phyloP scores from a whole-genome alignment of 2,888 invertebrate genomes.

The Scaptomyza polygonia region DNA sequence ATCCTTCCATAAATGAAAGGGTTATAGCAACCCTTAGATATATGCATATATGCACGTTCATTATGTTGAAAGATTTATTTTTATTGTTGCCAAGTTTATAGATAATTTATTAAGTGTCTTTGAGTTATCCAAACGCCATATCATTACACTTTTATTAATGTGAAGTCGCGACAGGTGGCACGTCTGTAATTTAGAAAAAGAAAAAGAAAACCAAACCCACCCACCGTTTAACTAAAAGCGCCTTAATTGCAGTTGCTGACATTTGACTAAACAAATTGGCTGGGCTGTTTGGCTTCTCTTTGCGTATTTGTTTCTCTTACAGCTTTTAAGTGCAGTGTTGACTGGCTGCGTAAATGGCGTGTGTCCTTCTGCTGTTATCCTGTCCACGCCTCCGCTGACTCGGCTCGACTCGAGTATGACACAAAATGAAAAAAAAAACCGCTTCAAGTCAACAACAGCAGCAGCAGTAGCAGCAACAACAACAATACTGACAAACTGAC shows the following conservation, averaged over 20 bases:
- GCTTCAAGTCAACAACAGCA: slow-evolving; percentile 36
- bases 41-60: neutral
- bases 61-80: neutral
- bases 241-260: slow-evolving; percentile 78
- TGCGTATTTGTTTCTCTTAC: slow-evolving; percentile 17
- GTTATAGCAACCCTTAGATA: neutral
- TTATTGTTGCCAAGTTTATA: neutral
- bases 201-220: no score
- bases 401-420: slow-evolving; percentile 18
- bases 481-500: slow-evolving; percentile 60
- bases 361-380: slow-evolving; percentile 56
- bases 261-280: slow-evolving; percentile 78
- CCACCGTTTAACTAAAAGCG: slow-evolving; percentile 49
- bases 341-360: slow-evolving; percentile 74
- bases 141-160: neutral
- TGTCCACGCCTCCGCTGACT: slow-evolving; percentile 1
- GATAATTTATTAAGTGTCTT: slow-evolving; percentile 5
- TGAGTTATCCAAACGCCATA: neutral
- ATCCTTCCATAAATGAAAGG: slow-evolving; percentile 5
- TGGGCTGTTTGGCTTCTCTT: slow-evolving; percentile 32
- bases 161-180: slow-evolving; percentile 4
- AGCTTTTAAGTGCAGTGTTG: slow-evolving; percentile 37
- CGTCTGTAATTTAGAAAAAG: neutral
- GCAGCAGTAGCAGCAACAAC: slow-evolving; percentile 21
- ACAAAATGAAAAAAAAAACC: slow-evolving; percentile 35